Percentiles rank a stretch among this genome's conserved stretches.
Conservation (phyloP, 2,888 invertebrate species). For the Xylota sylvarum region DNA sequence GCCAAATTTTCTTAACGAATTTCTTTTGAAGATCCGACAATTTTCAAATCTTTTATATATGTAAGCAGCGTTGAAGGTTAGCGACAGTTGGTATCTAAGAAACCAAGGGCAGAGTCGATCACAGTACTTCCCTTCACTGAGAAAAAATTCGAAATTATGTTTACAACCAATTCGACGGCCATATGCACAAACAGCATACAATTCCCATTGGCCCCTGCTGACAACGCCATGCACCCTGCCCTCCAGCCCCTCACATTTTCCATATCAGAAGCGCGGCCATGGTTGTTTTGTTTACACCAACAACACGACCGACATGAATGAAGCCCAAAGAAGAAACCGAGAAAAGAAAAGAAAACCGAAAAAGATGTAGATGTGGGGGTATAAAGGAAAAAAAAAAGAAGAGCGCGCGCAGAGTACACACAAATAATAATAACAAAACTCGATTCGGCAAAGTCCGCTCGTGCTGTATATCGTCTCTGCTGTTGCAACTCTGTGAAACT, state of each 20-base stretch:
- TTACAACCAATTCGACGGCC: slow-evolving; percentile 58
- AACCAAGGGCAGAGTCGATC: slow-evolving; percentile 33
- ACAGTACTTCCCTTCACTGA: slow-evolving; percentile 8
- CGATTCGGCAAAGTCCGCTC: slow-evolving; percentile 63
- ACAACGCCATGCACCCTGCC: slow-evolving; percentile 33
- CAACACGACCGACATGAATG: slow-evolving; percentile 58
- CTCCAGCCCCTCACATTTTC: slow-evolving; percentile 2
- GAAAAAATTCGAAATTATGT: slow-evolving; percentile 16
- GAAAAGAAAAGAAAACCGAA: slow-evolving; percentile 32
- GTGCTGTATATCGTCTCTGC: no score
- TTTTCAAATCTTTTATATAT: slow-evolving; percentile 8
- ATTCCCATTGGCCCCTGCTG: slow-evolving; percentile 31
- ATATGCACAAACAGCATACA: slow-evolving; percentile 23
- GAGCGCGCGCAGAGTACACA: slow-evolving; percentile 70
- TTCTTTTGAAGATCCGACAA: not conserved
- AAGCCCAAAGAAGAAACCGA: slow-evolving; percentile 63
- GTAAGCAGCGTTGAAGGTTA: slow-evolving; percentile 4
- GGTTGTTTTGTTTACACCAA: slow-evolving; percentile 77
- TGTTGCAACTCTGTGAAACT: slow-evolving; percentile 28
- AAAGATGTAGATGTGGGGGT: slow-evolving; percentile 10
- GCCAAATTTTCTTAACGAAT: slow-evolving; percentile 37
- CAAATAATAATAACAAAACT: slow-evolving; percentile 75
- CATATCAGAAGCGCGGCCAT: slow-evolving; percentile 50
- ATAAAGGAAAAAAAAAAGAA: slow-evolving; percentile 41
- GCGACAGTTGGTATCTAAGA: slow-evolving; percentile 9